phyloP scores from a whole-genome alignment of 2,888 invertebrate genomes.

The Hydraecia micacea region DNA sequence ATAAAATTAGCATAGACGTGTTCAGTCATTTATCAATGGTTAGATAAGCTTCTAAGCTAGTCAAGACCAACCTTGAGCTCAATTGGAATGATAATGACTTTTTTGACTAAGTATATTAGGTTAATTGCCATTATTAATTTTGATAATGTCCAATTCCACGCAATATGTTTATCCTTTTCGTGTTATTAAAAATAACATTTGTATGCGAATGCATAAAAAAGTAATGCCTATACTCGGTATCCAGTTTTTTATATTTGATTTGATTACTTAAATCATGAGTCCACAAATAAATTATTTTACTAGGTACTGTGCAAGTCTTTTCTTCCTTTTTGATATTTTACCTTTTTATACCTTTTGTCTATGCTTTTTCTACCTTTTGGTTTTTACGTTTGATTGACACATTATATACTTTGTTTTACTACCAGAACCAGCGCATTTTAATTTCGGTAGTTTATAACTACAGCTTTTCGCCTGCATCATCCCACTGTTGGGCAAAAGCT shows the following conservation, averaged over 20 bases:
- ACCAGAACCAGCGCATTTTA: too few relatives aligned
- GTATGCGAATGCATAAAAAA: neutral
- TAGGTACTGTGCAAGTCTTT: too few relatives aligned
- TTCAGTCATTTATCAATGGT: neutral
- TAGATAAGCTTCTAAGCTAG: constrained; percentile 14
- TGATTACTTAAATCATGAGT: neutral
- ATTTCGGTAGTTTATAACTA: too few relatives aligned
- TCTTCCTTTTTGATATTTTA: too few relatives aligned
- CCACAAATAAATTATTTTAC: too few relatives aligned
- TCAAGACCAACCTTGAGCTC: constrained; percentile 25
- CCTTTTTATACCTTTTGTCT: too few relatives aligned
- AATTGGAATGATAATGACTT: constrained; percentile 6
- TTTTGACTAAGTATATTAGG: neutral
- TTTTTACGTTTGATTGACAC: too few relatives aligned
- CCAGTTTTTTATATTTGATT: neutral
- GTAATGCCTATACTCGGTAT: too few relatives aligned
- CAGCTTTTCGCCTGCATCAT: too few relatives aligned
- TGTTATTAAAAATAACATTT: neutral
- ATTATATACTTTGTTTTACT: too few relatives aligned
- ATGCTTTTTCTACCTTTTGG: too few relatives aligned
- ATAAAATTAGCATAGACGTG: constrained; percentile 3
- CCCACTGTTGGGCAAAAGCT: too few relatives aligned
- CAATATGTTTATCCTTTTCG: neutral
- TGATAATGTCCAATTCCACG: neutral
- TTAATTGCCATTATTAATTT: constrained; percentile 1